Evolutionary conservation across 2,888 invertebrate species (phyloP).

Genomic region (Capitulum mitella): DNA sequence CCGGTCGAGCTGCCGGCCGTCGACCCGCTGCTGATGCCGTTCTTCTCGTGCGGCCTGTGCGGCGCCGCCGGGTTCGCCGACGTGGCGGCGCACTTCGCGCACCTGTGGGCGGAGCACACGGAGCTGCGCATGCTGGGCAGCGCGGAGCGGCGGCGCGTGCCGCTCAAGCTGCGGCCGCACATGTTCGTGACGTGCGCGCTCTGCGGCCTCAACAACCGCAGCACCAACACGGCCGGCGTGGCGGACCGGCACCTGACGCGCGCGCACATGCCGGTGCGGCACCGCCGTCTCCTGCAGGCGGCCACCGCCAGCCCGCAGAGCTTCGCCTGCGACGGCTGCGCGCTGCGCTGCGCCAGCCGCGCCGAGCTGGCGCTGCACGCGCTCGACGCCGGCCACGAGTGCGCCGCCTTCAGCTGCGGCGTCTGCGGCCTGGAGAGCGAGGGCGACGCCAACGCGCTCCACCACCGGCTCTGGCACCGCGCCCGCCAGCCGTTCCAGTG

Average conservation of each 20-base stretch:
- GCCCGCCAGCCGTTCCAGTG: not conserved
- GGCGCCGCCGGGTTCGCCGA: not conserved
- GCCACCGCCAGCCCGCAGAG: not conserved
- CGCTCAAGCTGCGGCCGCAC: constrained; percentile 21
- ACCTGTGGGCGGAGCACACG: not conserved
- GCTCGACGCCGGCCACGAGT: not conserved
- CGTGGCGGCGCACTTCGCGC: not conserved
- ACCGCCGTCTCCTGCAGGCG: not conserved
- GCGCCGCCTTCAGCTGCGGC: not conserved
- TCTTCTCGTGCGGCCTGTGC: constrained; percentile 17
- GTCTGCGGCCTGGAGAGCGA: not conserved
- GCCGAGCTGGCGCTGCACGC: constrained; percentile 8
- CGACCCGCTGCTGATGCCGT: not conserved
- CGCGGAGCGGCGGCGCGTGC: constrained; percentile 6
- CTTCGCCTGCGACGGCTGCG: not conserved
- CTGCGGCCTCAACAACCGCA: constrained; percentile 17
- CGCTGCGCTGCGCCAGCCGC: not conserved
- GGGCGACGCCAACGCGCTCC: not conserved
- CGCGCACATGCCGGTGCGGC: not conserved
- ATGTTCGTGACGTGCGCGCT: constrained; percentile 12
- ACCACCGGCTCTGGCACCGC: not conserved
- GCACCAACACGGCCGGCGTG: not conserved
- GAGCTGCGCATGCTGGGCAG: constrained; percentile 22
- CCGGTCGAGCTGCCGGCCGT: not conserved
- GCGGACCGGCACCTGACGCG: constrained; percentile 13